Conservation (phyloP, 2,888 invertebrate species). For the Drosophila nigricruria region DNA sequence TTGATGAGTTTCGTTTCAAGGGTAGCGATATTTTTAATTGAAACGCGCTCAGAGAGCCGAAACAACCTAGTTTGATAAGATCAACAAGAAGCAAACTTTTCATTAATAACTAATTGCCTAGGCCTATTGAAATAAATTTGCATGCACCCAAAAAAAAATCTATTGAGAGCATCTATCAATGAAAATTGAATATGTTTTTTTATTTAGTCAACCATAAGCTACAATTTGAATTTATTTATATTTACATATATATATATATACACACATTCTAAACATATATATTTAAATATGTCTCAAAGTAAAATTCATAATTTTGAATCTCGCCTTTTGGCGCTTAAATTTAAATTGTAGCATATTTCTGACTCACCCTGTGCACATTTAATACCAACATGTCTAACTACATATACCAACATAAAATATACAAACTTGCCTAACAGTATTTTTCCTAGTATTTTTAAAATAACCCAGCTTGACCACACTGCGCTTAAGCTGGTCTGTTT, state of each 20-base stretch:
- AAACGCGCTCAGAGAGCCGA: conserved; percentile 42
- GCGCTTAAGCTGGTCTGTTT: conserved; percentile 3
- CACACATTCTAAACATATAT: not conserved
- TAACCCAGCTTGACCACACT: conserved; percentile 23
- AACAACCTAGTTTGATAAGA: conserved; percentile 72
- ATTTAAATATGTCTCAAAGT: not conserved
- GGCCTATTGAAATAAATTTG: conserved; percentile 69
- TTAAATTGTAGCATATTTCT: conserved; percentile 4
- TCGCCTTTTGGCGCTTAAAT: conserved; percentile 16
- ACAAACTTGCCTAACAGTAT: too few species aligned
- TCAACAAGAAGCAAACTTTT: conserved; percentile 55
- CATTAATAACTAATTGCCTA: conserved; percentile 50
- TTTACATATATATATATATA: not conserved
- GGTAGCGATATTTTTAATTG: conserved; percentile 73
- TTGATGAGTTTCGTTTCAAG: conserved; percentile 67
- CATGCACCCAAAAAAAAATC: conserved; percentile 65
- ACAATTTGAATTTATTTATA: not conserved
- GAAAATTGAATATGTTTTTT: conserved; percentile 28
- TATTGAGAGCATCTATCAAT: conserved; percentile 67
- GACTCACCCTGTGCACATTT: conserved; percentile 37
- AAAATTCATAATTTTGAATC: not conserved
- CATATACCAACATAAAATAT: too few species aligned
- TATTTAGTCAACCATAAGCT: not conserved
- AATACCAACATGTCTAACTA: conserved; percentile 3
- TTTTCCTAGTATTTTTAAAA: conserved; percentile 25